These are phyloP conservation scores for Troides oblongomaculatus DNA, from an alignment of 2,888 invertebrate genomes.

Conservation along the genomic window DNA sequence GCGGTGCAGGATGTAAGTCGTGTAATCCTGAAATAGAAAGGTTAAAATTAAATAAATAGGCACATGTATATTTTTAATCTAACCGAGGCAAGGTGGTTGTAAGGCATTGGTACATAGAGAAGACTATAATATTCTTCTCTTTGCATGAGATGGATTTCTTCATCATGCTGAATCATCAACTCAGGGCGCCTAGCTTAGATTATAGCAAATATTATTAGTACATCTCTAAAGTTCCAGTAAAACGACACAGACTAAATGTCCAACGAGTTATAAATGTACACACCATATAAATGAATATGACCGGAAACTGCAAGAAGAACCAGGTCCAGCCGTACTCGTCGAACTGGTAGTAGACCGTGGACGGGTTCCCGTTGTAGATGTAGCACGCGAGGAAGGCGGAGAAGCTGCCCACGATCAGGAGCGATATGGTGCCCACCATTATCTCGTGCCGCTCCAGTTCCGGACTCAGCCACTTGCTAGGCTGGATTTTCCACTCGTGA, in stretches of 20 bases:
- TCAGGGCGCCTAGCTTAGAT: too few relatives aligned
- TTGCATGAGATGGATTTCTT: too few relatives aligned
- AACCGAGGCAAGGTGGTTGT: too few relatives aligned
- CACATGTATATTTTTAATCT: too few relatives aligned
- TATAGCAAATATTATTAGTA: too few relatives aligned
- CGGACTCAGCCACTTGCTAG: conserved; percentile 83
- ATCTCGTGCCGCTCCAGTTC: conserved; percentile 86
- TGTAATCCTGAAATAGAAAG: conserved; percentile 74
- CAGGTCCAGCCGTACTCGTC: conserved; percentile 83
- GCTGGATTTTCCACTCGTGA: conserved; percentile 87
- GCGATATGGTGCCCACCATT: conserved; percentile 79
- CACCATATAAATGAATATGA: conserved; percentile 83
- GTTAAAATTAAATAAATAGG: too few relatives aligned
- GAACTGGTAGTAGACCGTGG: conserved; percentile 82
- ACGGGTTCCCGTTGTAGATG: conserved; percentile 83
- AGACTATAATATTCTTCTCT: too few relatives aligned
- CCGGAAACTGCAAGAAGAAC: conserved; percentile 83
- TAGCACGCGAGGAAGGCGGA: conserved; percentile 83
- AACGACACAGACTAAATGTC: too few relatives aligned
- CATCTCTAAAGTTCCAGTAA: too few relatives aligned
- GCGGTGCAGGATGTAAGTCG: conserved; percentile 84
- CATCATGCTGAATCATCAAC: too few relatives aligned
- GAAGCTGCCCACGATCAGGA: conserved; percentile 76
- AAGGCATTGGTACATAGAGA: too few relatives aligned
- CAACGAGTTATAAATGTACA: conserved; percentile 37